A percentile compares a stretch with the other conserved stretches of the same genome.
Conservation (phyloP, 2,113 vertebrate genomes). For the Mormyrus lacerda region DNA sequence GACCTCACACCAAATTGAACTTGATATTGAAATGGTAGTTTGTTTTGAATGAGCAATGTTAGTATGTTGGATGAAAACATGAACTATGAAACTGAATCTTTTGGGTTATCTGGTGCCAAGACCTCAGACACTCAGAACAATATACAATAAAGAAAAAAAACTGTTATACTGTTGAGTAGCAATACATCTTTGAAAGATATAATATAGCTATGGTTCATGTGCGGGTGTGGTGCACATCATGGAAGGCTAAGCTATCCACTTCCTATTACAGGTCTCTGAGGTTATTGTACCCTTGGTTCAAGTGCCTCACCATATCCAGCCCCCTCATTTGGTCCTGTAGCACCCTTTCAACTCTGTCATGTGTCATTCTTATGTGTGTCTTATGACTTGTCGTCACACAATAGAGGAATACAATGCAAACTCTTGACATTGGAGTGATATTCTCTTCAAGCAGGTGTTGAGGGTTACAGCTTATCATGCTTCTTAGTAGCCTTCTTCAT, state of each 20-base stretch:
- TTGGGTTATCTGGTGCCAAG: background rate
- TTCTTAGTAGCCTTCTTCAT: background rate
- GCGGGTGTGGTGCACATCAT: constrained; percentile 46
- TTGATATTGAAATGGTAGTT: background rate
- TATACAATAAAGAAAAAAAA: background rate
- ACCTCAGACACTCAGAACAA: background rate
- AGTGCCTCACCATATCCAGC: constrained; percentile 50
- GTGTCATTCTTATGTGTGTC: no score
- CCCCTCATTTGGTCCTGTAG: constrained; percentile 55
- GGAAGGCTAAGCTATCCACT: constrained; percentile 53
- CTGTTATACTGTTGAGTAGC: constrained; percentile 54
- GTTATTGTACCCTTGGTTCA: constrained; percentile 41
- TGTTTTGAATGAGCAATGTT: background rate
- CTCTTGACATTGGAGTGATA: background rate
- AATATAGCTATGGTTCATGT: constrained; percentile 31
- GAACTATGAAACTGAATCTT: background rate
- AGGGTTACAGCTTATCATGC: background rate
- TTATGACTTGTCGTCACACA: background rate
- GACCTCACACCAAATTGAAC: background rate
- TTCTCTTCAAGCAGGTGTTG: background rate
- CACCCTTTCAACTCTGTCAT: constrained; percentile 40
- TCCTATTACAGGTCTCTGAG: constrained; percentile 48
- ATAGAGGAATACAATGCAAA: background rate
- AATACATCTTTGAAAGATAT: constrained; percentile 37
- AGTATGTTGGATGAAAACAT: background rate